phyloP scores from a whole-genome alignment of 2,888 invertebrate genomes.

The Agapetus fuscipes region DNA sequence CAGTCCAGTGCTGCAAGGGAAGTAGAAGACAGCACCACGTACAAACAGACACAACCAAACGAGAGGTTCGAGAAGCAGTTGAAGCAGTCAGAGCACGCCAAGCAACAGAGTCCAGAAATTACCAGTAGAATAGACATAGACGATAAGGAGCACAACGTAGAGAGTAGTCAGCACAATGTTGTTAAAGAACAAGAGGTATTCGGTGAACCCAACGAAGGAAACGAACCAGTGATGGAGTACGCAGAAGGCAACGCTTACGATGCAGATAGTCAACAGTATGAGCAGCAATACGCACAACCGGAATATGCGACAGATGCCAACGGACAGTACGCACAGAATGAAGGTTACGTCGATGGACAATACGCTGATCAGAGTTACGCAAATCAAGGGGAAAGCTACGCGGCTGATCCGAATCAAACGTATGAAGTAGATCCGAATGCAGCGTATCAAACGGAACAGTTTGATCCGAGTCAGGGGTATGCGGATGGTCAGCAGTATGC shows the following conservation, averaged over 20 bases:
- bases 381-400: no score
- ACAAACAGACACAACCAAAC: no score
- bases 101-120: not conserved
- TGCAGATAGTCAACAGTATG: conserved; percentile 14
- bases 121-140: not conserved
- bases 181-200: conserved; percentile 4
- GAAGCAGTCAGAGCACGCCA: conserved; percentile 10
- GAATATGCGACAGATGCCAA: conserved; percentile 25
- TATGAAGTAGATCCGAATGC: conserved; percentile 25
- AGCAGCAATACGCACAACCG: conserved; percentile 23
- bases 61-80: conserved; percentile 14
- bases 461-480: conserved; percentile 17
- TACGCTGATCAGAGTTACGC: no score
- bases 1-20: conserved; percentile 2
- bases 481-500: not conserved
- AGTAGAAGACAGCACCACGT: conserved; percentile 3
- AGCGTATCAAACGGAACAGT: no score
- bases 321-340: conserved; percentile 27
- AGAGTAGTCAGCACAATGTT: conserved; percentile 9
- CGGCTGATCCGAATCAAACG: conserved; percentile 24
- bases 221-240: not conserved
- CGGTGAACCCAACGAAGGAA: not conserved
- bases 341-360: conserved; percentile 32
- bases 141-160: conserved; percentile 1
- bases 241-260: conserved; percentile 4